These are phyloP conservation scores for Allacma fusca DNA, from an alignment of 2,888 invertebrate species.

Conservation along the genomic window DNA sequence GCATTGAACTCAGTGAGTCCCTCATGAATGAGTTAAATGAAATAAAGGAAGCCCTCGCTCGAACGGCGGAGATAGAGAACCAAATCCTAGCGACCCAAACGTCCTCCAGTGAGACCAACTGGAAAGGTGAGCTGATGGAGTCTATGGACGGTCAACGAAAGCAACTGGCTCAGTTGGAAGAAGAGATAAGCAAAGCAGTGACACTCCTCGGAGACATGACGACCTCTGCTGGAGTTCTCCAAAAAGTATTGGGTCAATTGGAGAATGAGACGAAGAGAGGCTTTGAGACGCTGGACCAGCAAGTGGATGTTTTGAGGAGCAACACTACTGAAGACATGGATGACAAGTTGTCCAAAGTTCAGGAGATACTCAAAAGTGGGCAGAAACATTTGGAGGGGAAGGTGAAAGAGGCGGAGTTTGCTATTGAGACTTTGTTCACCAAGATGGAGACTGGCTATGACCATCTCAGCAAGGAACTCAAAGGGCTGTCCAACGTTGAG, in stretches of 20 bases:
- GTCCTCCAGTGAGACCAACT: constrained; percentile 41
- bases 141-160: constrained; percentile 57
- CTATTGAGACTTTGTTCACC: constrained; percentile 47
- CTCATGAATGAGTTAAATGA: constrained; percentile 57
- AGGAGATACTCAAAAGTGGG: constrained; percentile 53
- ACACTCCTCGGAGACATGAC: constrained; percentile 55
- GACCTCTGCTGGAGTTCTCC: constrained; percentile 50
- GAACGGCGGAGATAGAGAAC: constrained; percentile 51
- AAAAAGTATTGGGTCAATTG: constrained; percentile 46
- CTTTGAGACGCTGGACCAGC: constrained; percentile 48
- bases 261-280: constrained; percentile 45
- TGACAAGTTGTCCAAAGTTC: constrained; percentile 64
- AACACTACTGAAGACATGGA: constrained; percentile 64
- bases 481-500: constrained; percentile 75
- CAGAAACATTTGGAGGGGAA: constrained; percentile 54
- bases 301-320: constrained; percentile 43
- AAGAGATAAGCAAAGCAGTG: constrained; percentile 58
- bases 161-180: constrained; percentile 58
- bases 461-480: constrained; percentile 61
- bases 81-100: constrained; percentile 46
- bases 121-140: constrained; percentile 58
- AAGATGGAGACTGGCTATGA: constrained; percentile 58
- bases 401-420: constrained; percentile 64
- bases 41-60: constrained; percentile 56
- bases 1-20: constrained; percentile 49